Evolutionary conservation across 2,797 vertebrate species (phyloP).

Genomic region (Alca torda): DNA sequence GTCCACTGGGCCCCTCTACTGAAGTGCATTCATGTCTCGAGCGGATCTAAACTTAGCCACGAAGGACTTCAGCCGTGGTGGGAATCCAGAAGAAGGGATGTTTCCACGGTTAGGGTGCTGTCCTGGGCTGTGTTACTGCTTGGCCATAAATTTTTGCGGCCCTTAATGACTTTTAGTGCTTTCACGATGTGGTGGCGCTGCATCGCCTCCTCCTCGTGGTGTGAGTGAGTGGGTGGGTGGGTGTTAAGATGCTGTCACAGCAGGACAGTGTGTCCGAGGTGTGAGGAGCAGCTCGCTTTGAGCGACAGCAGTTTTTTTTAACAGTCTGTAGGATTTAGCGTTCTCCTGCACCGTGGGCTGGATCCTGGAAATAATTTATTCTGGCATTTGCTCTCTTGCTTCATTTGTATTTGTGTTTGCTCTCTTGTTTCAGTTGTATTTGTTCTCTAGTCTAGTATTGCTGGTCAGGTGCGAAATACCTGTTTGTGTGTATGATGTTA

Average conservation of each 20-base stretch:
- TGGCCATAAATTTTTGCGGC: neutral
- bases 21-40: accelerated
- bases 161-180: neutral
- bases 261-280: neutral
- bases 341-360: neutral
- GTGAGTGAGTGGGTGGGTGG: neutral
- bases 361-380: neutral
- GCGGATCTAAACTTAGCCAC: neutral
- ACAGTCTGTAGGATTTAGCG: neutral
- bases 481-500: neutral
- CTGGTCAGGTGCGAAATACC: neutral
- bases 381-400: neutral
- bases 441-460: neutral
- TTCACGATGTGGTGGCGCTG: neutral
- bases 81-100: neutral
- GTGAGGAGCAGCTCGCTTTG: neutral
- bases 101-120: accelerated
- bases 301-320: neutral
- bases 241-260: neutral
- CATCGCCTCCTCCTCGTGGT: accelerated
- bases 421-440: neutral
- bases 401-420: neutral
- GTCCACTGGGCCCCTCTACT: neutral
- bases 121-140: neutral
- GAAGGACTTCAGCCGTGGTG: neutral